Percentiles rank a stretch among this genome's conserved stretches.
Evolutionary conservation across 1,140 invertebrate genomes (phyloP).

Genomic region (Psix sp.): DNA sequence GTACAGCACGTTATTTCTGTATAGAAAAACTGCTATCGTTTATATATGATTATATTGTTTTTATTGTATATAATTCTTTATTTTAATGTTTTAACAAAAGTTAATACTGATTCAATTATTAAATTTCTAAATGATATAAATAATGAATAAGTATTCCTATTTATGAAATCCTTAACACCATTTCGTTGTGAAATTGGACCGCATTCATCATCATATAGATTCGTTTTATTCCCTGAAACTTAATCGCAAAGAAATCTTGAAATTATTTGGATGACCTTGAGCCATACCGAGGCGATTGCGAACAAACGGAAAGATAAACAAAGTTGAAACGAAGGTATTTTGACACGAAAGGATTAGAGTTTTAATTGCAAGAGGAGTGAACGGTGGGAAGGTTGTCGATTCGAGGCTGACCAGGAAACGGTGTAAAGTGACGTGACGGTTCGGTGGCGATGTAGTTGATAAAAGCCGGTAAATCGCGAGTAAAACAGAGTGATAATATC

Average conservation of each 20-base stretch:
- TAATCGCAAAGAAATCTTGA: background rate
- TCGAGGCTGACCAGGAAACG: conserved; percentile 52
- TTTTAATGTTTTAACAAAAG: no score
- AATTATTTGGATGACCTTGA: conserved; percentile 13
- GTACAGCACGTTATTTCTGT: no score
- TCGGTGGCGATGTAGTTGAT: conserved; percentile 72
- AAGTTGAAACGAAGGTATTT: background rate
- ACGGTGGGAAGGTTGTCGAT: conserved; percentile 32
- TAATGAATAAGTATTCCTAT: no score
- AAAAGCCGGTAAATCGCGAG: conserved; percentile 75
- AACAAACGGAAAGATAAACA: conserved; percentile 24
- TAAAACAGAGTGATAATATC: conserved; percentile 76
- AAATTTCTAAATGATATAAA: no score
- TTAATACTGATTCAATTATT: no score
- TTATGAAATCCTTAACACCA: no score
- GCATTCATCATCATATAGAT: no score
- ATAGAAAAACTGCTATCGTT: no score
- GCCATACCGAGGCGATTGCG: background rate
- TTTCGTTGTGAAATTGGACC: no score
- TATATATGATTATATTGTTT: no score
- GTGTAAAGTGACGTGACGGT: conserved; percentile 60
- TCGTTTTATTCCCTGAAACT: no score
- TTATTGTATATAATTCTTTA: no score
- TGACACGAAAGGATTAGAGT: conserved; percentile 9
- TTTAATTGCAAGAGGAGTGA: conserved; percentile 29